These are phyloP conservation scores for Littorina saxatilis DNA, from an alignment of 1,140 invertebrate genomes.

Conservation along the genomic window DNA sequence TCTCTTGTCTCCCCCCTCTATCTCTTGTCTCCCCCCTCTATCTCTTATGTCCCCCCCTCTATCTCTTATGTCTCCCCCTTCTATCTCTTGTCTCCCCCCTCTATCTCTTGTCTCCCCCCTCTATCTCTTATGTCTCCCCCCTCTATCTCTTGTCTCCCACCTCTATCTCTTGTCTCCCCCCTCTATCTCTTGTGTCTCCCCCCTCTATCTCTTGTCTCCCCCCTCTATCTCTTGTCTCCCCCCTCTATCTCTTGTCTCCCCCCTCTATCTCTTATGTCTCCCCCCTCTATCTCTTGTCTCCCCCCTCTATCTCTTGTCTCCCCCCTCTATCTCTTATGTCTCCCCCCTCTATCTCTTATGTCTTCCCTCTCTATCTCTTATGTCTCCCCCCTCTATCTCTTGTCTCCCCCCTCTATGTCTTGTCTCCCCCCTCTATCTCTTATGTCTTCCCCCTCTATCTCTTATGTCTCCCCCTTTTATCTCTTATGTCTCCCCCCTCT, in stretches of 20 bases:
- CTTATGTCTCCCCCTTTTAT: too few relatives aligned
- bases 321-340: neutral
- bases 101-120: neutral
- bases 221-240: too few relatives aligned
- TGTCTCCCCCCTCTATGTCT: constrained; percentile 26
- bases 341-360: too few relatives aligned
- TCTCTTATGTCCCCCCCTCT: neutral
- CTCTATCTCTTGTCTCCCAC: neutral
- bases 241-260: neutral
- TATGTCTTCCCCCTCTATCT: too few relatives aligned
- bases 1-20: too few relatives aligned
- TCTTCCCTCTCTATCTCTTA: too few relatives aligned
- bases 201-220: too few relatives aligned
- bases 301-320: neutral
- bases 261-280: neutral
- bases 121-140: neutral
- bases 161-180: too few relatives aligned
- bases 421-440: too few relatives aligned
- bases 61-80: neutral
- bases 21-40: neutral
- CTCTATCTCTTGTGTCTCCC: too few relatives aligned
- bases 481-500: too few relatives aligned
- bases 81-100: neutral
- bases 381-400: too few relatives aligned
- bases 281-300: neutral